A percentile compares a stretch with the other conserved stretches of the same genome.
These are phyloP conservation scores for Diplodus sargus DNA, from an alignment of 2,797 vertebrate species.

Conservation along the genomic window DNA sequence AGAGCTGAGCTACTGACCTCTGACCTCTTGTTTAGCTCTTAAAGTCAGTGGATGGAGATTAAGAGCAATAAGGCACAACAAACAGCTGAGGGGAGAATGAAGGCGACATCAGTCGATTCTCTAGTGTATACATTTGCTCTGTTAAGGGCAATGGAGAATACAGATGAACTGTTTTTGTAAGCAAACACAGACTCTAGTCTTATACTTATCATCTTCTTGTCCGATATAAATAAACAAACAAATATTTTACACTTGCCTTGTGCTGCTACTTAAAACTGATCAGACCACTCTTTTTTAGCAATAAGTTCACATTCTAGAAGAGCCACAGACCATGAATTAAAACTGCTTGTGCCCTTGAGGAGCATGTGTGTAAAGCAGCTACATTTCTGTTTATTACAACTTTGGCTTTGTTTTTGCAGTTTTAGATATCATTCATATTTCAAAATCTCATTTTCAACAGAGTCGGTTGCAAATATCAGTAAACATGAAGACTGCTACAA, in stretches of 20 bases:
- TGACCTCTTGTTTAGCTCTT: constrained; percentile 61
- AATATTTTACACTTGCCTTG: background rate
- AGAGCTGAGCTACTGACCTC: constrained; percentile 62
- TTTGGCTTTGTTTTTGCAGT: background rate
- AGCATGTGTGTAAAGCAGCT: background rate
- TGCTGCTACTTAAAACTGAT: background rate
- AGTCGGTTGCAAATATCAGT: background rate
- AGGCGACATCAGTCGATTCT: constrained; percentile 1
- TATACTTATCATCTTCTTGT: background rate
- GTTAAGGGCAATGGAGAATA: constrained; percentile 1
- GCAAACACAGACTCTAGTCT: background rate
- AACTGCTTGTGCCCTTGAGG: background rate
- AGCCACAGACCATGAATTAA: background rate
- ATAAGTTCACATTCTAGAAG: background rate
- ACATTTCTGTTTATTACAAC: background rate
- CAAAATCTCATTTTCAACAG: background rate
- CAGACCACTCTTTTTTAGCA: background rate
- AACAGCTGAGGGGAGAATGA: constrained; percentile 34
- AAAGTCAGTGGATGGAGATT: constrained; percentile 64
- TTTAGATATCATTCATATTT: background rate
- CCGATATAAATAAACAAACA: background rate
- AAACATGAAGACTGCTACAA: background rate
- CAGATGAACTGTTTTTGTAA: background rate
- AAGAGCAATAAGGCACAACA: constrained; percentile 51
- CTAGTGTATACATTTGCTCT: background rate